Percentiles rank a stretch among this genome's conserved stretches.
These are phyloP conservation scores for Loxodonta africana DNA, from an alignment of 2,113 vertebrate species.

Conservation along the genomic window DNA sequence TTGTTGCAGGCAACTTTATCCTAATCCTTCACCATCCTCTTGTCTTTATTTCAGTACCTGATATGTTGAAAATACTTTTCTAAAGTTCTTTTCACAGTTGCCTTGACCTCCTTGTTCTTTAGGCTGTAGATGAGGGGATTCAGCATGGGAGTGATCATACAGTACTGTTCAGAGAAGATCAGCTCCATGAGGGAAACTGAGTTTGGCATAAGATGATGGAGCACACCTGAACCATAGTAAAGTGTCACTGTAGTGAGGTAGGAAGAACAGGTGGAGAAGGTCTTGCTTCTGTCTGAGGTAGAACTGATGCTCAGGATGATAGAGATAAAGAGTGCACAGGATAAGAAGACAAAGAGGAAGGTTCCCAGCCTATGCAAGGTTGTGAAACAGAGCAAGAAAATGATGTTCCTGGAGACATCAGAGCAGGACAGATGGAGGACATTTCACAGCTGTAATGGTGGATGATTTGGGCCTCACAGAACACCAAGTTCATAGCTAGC, in stretches of 20 bases:
- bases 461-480: slow-evolving; percentile 41
- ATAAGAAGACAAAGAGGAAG: no score
- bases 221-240: no score
- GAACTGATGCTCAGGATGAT: no score
- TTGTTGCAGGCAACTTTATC: not conserved
- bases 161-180: not conserved
- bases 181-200: not conserved
- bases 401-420: not conserved
- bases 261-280: no score
- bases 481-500: not conserved
- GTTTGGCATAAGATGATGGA: slow-evolving; percentile 37
- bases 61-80: slow-evolving; percentile 30
- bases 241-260: no score
- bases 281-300: no score
- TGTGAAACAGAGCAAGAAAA: not conserved
- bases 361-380: not conserved
- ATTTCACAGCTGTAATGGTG: slow-evolving; percentile 60
- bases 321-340: no score
- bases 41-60: not conserved
- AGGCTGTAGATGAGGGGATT: not conserved
- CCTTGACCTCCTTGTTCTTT: not conserved
- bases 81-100: slow-evolving; percentile 16
- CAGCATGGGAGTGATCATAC: no score
- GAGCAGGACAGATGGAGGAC: slow-evolving; percentile 58
- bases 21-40: not conserved